Evolutionary conservation across 2,888 invertebrate genomes (phyloP).

Genomic region (Amblyjoppa fuscipennis): DNA sequence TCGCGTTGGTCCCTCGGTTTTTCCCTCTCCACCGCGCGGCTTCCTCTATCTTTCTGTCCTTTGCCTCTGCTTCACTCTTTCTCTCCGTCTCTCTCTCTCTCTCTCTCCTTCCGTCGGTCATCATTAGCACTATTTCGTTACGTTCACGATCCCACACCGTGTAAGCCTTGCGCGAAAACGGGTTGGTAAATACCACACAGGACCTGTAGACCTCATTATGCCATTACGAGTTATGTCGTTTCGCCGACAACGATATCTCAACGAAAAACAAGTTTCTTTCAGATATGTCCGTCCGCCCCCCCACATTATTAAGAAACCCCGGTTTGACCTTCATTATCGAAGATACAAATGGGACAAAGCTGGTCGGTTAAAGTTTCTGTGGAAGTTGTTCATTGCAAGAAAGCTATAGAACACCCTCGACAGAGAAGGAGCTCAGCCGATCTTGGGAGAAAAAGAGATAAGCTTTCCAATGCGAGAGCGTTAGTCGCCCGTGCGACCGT

Average conservation of each 20-base stretch:
- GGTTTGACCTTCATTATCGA: background rate
- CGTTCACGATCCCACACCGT: slow-evolving; percentile 14
- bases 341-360: background rate
- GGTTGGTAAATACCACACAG: background rate
- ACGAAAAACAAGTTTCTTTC: slow-evolving; percentile 9
- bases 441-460: background rate
- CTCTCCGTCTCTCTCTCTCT: background rate
- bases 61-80: background rate
- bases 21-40: slow-evolving; percentile 28
- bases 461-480: background rate
- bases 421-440: background rate
- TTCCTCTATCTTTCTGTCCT: background rate
- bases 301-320: too few species aligned
- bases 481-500: slow-evolving; percentile 21
- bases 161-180: background rate
- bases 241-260: background rate
- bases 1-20: slow-evolving; percentile 64
- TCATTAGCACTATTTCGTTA: slow-evolving; percentile 17
- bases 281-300: background rate
- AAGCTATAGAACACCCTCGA: background rate
- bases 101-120: slow-evolving; percentile 18
- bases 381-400: background rate
- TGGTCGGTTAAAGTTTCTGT: background rate
- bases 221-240: background rate
- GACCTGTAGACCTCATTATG: background rate